Evolutionary conservation across 2,797 vertebrate genomes (phyloP).

Genomic region (Amblyraja radiata): DNA sequence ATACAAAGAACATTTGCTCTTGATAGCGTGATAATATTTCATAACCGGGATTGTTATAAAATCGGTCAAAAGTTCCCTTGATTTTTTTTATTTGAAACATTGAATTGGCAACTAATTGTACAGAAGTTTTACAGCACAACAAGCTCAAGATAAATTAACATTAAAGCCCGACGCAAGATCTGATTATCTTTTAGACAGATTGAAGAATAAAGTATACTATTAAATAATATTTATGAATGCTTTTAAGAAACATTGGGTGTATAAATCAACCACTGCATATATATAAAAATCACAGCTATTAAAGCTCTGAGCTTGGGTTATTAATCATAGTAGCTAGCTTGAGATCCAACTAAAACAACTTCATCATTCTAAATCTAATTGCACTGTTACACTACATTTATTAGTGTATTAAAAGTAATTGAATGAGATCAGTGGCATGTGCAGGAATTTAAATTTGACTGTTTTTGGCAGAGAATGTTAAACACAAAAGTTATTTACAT

Average conservation of each 20-base stretch:
- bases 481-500: no score
- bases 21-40: neutral
- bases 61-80: neutral
- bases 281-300: neutral
- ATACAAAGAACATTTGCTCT: neutral
- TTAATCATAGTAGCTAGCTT: neutral
- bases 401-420: neutral
- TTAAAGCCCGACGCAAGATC: neutral
- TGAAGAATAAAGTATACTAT: neutral
- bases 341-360: neutral
- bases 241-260: neutral
- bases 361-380: neutral
- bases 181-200: neutral
- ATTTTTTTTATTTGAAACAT: neutral
- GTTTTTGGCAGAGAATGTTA: no score
- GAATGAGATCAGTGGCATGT: neutral
- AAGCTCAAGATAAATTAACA: neutral
- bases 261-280: neutral
- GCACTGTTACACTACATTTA: neutral
- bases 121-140: neutral
- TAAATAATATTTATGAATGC: neutral
- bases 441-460: no score
- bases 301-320: neutral
- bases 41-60: neutral
- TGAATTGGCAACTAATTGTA: neutral